These are phyloP conservation scores for Peromyscus polionotus DNA, from an alignment of 2,113 vertebrate genomes.

Conservation along the genomic window DNA sequence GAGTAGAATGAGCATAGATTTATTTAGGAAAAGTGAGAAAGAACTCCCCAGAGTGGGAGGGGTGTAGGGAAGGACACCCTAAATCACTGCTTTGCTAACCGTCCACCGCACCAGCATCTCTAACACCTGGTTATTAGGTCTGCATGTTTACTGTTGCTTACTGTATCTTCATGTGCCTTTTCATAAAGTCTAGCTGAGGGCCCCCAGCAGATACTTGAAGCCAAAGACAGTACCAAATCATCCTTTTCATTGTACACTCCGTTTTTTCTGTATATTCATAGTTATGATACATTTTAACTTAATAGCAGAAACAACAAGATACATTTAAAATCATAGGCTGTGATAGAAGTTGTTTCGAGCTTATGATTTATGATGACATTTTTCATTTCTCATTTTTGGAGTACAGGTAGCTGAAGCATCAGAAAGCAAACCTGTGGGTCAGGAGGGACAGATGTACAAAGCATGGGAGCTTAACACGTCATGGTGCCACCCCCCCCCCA, in stretches of 20 bases:
- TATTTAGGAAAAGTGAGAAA: not conserved
- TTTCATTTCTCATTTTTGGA: constrained; percentile 10
- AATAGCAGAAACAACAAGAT: not conserved
- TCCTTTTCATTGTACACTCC: not conserved
- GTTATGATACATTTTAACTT: not conserved
- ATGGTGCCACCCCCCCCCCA: not conserved
- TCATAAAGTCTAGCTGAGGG: not conserved
- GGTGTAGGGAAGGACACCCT: not conserved
- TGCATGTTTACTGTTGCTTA: not conserved
- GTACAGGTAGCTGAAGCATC: not conserved
- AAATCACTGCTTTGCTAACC: not conserved
- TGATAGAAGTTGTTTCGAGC: not conserved
- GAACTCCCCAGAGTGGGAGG: not conserved
- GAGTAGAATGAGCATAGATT: not conserved
- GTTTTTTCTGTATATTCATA: not conserved
- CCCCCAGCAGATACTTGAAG: not conserved
- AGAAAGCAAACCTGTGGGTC: not conserved
- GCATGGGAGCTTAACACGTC: not conserved
- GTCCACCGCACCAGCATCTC: not conserved
- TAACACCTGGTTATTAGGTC: not conserved
- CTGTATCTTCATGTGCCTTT: not conserved
- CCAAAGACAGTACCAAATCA: not conserved
- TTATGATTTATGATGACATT: not conserved
- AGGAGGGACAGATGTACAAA: not conserved
- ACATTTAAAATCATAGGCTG: not conserved